Evolutionary conservation across 2,797 vertebrate genomes (phyloP), one percentile per base, ranked within the genome.

Genomic region (Columba guinea): DNA sequence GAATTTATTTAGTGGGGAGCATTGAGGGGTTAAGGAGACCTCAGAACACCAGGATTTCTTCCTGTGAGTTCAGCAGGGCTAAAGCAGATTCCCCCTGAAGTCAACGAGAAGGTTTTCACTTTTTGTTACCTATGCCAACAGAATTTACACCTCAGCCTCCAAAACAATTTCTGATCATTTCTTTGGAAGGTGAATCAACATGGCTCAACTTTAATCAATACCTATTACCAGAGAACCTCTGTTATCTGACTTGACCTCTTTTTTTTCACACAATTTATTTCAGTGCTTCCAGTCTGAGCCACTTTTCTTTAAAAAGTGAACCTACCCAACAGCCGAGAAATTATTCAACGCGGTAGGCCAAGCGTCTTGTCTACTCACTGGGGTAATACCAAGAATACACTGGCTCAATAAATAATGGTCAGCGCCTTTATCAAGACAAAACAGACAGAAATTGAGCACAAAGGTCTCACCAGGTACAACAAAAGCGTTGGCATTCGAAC

Each of bases 381-480:
- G 22, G 68, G 27, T 18, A 58, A 52, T 9, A 37, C 23, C 18
- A 74, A 32, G 13, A 41, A 64, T 22, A 81, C 10, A 71, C 12
- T 62, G 70, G 44, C 60, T 63, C 39, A 35, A 35, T 3, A 8
- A 41, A 59, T 13, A 58, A 62, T 13, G 16, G 37, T 56, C 62
- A n/a, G 8, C 4, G 9, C 51, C 37, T 71, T 51, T 70, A 60
- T n/a, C 60, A 81, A 69, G 37, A 55, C 41, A 80, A 79, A 74
- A 44, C 18, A 30, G 53, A 78, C 69, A 78, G 16, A 76, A 90
- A 56, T 27, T 13, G 35, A 53, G n/a, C 51, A 11, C 11, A 8
- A 58, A 65, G 22, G 34, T 74, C 98, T 98, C 95, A 99, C 99
- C 99, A 79, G 99, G 99, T 97, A 99, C 98, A 93, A 99, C 98